A percentile compares a stretch with the other conserved stretches of the same genome.
Evolutionary conservation across 1,140 invertebrate genomes (phyloP).

Genomic region (Bombus soroeensis): DNA sequence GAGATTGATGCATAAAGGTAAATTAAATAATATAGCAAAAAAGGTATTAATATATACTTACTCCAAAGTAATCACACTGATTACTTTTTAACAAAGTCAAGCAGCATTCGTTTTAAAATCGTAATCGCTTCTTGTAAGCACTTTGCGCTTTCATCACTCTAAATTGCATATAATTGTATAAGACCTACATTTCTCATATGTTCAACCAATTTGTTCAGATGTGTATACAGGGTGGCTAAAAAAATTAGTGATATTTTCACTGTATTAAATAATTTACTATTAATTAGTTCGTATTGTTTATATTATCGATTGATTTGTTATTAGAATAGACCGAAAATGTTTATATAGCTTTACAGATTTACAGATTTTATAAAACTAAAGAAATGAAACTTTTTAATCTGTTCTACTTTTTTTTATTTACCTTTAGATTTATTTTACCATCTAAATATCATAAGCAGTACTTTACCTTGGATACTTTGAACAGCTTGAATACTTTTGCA

Average conservation of each 20-base stretch:
- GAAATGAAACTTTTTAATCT: no score
- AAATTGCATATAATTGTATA: constrained; percentile 5
- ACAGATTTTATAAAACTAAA: no score
- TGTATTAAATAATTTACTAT: not conserved
- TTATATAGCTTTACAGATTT: not conserved
- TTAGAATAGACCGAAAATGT: not conserved
- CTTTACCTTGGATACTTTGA: no score
- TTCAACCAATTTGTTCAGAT: not conserved
- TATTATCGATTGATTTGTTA: no score
- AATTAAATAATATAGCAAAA: not conserved
- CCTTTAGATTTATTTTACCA: not conserved
- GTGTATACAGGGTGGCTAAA: not conserved
- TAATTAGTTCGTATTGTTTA: not conserved
- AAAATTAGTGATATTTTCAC: not conserved
- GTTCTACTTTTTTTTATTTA: not conserved
- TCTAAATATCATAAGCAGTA: not conserved
- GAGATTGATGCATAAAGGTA: not conserved
- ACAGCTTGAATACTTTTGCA: no score
- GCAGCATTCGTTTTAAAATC: not conserved
- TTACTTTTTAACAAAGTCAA: not conserved
- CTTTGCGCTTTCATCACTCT: not conserved
- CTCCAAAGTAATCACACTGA: not conserved
- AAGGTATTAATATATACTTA: no score
- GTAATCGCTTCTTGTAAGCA: not conserved
- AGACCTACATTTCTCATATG: not conserved